Evolutionary conservation across 2,888 invertebrate genomes (phyloP).

Genomic region (Gerris lacustris): DNA sequence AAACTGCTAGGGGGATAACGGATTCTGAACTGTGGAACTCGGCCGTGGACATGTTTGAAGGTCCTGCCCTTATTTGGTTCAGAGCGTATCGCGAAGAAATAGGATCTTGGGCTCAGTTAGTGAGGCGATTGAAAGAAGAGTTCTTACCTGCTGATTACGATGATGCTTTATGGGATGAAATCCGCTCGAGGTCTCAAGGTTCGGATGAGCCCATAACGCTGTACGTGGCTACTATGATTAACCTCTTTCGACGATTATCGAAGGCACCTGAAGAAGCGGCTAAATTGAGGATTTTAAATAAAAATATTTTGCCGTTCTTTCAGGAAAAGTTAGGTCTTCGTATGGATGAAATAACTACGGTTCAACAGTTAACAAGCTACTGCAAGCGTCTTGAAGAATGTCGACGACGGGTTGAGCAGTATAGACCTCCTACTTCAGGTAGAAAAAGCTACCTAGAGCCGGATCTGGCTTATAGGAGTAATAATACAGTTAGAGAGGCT

Average conservation of each 20-base stretch:
- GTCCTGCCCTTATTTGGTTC: conserved; percentile 30
- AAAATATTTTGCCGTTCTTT: conserved; percentile 15
- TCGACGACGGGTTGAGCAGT: background rate
- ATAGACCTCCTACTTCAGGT: background rate
- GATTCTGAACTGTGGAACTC: conserved; percentile 23
- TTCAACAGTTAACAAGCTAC: background rate
- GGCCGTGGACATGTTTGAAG: conserved; percentile 28
- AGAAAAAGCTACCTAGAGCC: background rate
- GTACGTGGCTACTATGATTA: conserved; percentile 28
- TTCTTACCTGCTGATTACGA: conserved; percentile 29
- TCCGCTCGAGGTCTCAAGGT: conserved; percentile 28
- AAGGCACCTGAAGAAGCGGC: conserved; percentile 9
- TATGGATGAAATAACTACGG: background rate
- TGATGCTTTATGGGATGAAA: conserved; percentile 27
- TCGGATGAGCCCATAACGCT: conserved; percentile 28
- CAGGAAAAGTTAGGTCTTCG: conserved; percentile 11
- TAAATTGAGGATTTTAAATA: conserved; percentile 12
- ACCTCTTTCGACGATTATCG: conserved; percentile 26
- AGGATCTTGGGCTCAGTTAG: conserved; percentile 15
- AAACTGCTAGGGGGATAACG: conserved; percentile 22
- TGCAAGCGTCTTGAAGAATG: background rate
- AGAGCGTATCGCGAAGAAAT: conserved; percentile 29
- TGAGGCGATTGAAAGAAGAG: conserved; percentile 12
- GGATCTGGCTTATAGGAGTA: background rate
- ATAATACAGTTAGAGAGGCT: background rate